Percentiles rank a stretch among this genome's conserved stretches.
Evolutionary conservation across 2,797 vertebrate species (phyloP).

Genomic region (Allobates femoralis): DNA sequence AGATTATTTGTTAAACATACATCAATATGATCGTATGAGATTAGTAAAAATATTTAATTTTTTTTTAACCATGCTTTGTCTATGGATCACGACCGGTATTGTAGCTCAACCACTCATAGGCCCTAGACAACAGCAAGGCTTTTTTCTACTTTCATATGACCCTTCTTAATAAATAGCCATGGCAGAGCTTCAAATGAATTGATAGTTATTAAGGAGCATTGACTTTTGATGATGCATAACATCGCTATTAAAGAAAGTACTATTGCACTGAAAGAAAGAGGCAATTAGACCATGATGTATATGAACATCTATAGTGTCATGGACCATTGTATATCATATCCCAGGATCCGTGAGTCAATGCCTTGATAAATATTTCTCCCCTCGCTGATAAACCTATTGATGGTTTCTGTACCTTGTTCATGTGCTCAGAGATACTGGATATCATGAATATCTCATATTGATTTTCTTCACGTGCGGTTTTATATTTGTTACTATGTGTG

Average conservation of each 20-base stretch:
- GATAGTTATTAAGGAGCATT: slow-evolving; percentile 2
- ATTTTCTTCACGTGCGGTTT: slow-evolving; percentile 43
- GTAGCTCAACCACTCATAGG: background rate
- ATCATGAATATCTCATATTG: background rate
- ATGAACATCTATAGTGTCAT: background rate
- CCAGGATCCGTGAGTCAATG: background rate
- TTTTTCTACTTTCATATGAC: background rate
- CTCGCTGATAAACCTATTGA: slow-evolving; percentile 6
- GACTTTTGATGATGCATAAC: slow-evolving; percentile 36
- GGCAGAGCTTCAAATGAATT: background rate
- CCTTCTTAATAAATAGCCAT: background rate
- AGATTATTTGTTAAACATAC: background rate
- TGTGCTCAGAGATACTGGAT: background rate
- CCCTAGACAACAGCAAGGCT: background rate
- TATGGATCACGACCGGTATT: background rate
- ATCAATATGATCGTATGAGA: background rate
- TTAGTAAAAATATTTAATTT: no score
- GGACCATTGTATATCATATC: background rate
- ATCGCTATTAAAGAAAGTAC: slow-evolving; percentile 1
- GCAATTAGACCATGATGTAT: slow-evolving; percentile 13
- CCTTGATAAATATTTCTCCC: background rate
- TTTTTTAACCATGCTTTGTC: background rate
- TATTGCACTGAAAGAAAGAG: slow-evolving; percentile 22
- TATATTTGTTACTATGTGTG: slow-evolving; percentile 42
- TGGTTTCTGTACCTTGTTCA: background rate